A percentile compares a stretch with the other conserved stretches of the same genome.
phyloP scores from a whole-genome alignment of 2,888 invertebrate species.

The Neelides folsomi region DNA sequence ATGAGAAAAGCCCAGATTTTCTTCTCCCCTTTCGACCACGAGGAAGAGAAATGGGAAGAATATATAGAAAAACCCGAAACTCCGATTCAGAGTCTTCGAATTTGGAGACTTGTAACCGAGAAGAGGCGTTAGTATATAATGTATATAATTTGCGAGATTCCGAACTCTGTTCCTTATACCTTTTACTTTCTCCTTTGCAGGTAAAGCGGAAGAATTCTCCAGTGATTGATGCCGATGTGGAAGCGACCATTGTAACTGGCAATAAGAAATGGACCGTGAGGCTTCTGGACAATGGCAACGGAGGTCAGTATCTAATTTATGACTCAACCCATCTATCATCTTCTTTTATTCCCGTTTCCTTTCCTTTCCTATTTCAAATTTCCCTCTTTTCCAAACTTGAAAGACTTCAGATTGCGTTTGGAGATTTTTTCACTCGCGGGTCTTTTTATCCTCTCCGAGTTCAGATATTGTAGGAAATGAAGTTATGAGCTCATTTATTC shows the following conservation, averaged over 20 bases:
- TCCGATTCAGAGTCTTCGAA: too few relatives aligned
- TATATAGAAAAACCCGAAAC: too few relatives aligned
- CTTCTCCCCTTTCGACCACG: too few relatives aligned
- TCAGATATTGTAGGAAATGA: too few relatives aligned
- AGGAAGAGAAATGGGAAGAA: too few relatives aligned
- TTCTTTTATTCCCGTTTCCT: slow-evolving; percentile 10
- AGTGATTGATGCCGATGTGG: slow-evolving; percentile 32
- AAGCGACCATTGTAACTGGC: slow-evolving; percentile 27
- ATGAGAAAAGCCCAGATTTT: too few relatives aligned
- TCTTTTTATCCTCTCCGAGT: too few relatives aligned
- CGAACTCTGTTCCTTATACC: slow-evolving; percentile 1
- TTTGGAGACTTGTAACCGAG: too few relatives aligned
- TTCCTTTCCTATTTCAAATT: slow-evolving; percentile 8
- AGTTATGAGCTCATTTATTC: too few relatives aligned
- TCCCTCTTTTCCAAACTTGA: slow-evolving; percentile 2
- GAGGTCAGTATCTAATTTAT: slow-evolving; percentile 23
- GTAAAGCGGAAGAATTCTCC: slow-evolving; percentile 30
- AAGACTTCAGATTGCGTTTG: slow-evolving; percentile 1
- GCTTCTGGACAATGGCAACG: slow-evolving; percentile 33
- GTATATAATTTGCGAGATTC: neutral
- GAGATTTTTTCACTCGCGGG: too few relatives aligned
- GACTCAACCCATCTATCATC: slow-evolving; percentile 14
- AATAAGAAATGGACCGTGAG: slow-evolving; percentile 32
- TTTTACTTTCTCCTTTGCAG: slow-evolving; percentile 15
- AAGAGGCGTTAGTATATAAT: too few relatives aligned